phyloP scores from a whole-genome alignment of 1,140 invertebrate species.

The Drosophila baimaii region DNA sequence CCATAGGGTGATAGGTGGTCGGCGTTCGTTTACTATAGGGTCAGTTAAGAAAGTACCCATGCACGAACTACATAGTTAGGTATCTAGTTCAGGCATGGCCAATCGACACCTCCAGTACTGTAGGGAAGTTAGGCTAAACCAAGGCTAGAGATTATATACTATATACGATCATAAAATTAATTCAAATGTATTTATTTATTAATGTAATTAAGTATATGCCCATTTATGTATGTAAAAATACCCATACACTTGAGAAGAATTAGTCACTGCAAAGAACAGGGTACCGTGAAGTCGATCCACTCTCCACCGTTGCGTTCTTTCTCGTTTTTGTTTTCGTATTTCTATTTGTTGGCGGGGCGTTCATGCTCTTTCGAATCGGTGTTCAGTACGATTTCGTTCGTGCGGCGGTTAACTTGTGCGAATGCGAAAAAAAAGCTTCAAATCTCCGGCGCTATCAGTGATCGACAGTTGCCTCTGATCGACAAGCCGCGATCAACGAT shows the following conservation, averaged over 20 bases:
- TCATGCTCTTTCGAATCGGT: conserved; percentile 29
- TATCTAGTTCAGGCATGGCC: too few species aligned
- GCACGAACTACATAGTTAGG: too few species aligned
- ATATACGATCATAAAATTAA: too few species aligned
- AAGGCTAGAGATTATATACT: too few species aligned
- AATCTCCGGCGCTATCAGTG: conserved; percentile 33
- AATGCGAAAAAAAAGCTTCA: conserved; percentile 33
- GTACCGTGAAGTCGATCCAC: background rate
- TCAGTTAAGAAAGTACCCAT: too few species aligned
- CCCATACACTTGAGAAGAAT: background rate
- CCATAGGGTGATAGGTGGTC: too few species aligned
- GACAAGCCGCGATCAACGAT: conserved; percentile 20
- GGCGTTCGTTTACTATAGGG: too few species aligned
- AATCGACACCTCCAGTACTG: too few species aligned
- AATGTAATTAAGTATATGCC: background rate
- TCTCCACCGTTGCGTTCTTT: background rate
- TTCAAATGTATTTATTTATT: background rate
- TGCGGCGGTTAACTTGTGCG: conserved; percentile 54
- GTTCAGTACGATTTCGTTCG: conserved; percentile 71
- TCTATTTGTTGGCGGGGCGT: conserved; percentile 43
- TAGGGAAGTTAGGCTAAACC: too few species aligned
- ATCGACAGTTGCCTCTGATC: conserved; percentile 19
- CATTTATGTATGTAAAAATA: background rate
- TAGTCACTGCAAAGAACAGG: background rate
- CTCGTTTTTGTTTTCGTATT: conserved; percentile 58